Evolutionary conservation across 2,888 invertebrate species (phyloP).

Genomic region (Spilosoma lubricipeda): DNA sequence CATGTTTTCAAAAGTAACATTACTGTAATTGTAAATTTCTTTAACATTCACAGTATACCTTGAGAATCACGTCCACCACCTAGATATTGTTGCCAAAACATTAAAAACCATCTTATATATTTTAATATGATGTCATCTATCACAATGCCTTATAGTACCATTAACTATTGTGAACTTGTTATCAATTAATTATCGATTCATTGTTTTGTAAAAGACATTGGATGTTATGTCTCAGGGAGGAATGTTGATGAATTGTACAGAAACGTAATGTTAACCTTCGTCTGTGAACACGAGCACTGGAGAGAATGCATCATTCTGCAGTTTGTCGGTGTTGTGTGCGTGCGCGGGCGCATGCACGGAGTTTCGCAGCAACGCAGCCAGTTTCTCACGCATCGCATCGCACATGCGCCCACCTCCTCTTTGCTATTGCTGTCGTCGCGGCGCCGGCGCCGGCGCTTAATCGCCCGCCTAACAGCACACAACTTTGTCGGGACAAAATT

Average conservation of each 20-base stretch:
- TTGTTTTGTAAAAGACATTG: neutral
- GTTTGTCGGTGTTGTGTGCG: constrained; percentile 66
- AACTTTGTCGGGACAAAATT: constrained; percentile 48
- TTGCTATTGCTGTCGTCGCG: constrained; percentile 40
- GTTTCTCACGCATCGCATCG: constrained; percentile 84
- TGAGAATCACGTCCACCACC: constrained; percentile 17
- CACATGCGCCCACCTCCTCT: constrained; percentile 66
- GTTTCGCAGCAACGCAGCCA: constrained; percentile 74
- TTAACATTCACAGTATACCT: neutral
- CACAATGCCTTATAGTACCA: constrained; percentile 14
- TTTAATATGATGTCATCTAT: constrained; percentile 26
- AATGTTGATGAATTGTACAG: constrained; percentile 7
- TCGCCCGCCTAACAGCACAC: constrained; percentile 47
- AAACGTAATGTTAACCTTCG: constrained; percentile 64
- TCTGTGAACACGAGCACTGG: constrained; percentile 76
- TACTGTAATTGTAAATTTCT: neutral
- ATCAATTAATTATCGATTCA: neutral
- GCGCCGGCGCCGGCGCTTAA: constrained; percentile 69
- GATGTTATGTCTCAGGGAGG: constrained; percentile 7
- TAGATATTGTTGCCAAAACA: constrained; percentile 41
- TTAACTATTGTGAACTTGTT: constrained; percentile 16
- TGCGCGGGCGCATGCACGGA: constrained; percentile 70
- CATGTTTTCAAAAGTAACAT: constrained; percentile 5
- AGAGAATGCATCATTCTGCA: constrained; percentile 71
- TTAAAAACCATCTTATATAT: constrained; percentile 6